phyloP scores from a whole-genome alignment of 2,113 vertebrate genomes.

The Cebidichthys violaceus region DNA sequence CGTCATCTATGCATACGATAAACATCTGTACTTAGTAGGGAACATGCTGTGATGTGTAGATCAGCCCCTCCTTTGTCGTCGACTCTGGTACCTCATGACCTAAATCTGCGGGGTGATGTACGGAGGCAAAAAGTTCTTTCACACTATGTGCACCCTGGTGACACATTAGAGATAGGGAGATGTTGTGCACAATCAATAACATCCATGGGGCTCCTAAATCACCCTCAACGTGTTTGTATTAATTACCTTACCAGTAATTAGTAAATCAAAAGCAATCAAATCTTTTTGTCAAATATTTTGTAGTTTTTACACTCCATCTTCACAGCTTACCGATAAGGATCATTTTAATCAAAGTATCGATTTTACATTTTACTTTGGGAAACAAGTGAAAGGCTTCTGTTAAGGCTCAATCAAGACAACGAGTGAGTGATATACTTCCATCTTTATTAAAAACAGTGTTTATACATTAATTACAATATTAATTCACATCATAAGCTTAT shows the following conservation, averaged over 20 bases:
- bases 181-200: neutral
- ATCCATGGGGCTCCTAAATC: neutral
- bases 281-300: neutral
- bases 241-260: neutral
- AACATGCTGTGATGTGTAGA: neutral
- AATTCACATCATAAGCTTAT: constrained; percentile 27
- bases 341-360: neutral
- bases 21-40: constrained; percentile 1
- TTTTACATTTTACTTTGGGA: neutral
- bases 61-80: neutral
- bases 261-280: neutral
- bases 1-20: neutral
- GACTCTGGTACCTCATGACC: constrained; percentile 9
- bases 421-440: constrained; percentile 19
- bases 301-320: neutral
- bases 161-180: constrained; percentile 15
- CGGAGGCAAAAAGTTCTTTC: neutral
- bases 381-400: neutral
- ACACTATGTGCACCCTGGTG: neutral
- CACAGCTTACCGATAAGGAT: neutral
- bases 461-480: constrained; percentile 48
- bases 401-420: constrained; percentile 34
- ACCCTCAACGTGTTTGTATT: neutral
- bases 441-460: constrained; percentile 65
- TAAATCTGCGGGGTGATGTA: constrained; percentile 6